These are phyloP conservation scores for Dolomedes plantarius DNA, from an alignment of 2,888 invertebrate species.

Conservation along the genomic window DNA sequence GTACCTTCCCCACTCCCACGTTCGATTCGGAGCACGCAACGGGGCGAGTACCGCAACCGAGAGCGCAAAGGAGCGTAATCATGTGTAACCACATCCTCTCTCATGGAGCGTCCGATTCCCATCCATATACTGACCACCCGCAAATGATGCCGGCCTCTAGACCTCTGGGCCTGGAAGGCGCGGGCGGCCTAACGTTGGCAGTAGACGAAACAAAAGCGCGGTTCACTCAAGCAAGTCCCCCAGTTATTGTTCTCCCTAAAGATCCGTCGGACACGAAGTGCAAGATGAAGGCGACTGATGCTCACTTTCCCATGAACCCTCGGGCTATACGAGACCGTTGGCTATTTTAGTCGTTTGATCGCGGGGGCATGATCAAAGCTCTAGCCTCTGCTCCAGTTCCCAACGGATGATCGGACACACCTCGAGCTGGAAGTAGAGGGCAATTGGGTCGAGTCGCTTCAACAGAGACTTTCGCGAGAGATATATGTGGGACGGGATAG, in stretches of 20 bases:
- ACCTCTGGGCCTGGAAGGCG: not conserved
- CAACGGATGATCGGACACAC: conserved; percentile 10
- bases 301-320: conserved; percentile 47
- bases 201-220: not conserved
- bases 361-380: not conserved
- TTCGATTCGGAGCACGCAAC: too few relatives aligned
- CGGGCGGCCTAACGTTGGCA: conserved; percentile 1
- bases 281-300: not conserved
- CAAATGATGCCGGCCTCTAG: not conserved
- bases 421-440: not conserved
- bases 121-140: not conserved
- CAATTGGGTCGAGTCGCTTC: not conserved
- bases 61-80: not conserved
- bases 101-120: not conserved
- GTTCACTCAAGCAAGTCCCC: conserved; percentile 44
- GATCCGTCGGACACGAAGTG: conserved; percentile 27
- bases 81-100: not conserved
- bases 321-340: not conserved
- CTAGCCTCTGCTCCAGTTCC: conserved; percentile 1
- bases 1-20: too few relatives aligned
- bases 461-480: not conserved
- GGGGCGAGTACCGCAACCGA: not conserved
- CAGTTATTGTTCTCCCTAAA: conserved; percentile 25
- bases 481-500: not conserved
- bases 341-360: conserved; percentile 20